Evolutionary conservation across 2,113 vertebrate genomes (phyloP).

Genomic region (Lipophrys pholis): DNA sequence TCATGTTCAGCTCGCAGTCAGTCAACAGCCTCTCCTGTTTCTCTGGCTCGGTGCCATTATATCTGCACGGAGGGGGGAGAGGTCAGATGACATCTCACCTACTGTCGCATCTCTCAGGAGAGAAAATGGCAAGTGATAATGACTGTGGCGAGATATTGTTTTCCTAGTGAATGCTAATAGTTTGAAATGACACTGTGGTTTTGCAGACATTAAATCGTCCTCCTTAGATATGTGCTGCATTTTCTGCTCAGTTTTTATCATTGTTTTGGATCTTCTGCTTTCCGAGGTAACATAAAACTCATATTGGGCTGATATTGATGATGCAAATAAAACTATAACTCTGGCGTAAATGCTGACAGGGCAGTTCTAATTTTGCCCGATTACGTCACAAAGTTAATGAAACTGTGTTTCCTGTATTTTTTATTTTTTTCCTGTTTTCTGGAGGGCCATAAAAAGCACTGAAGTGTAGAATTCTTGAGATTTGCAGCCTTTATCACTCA

Average conservation of each 20-base stretch:
- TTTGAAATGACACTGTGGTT: not conserved
- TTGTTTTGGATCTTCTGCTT: not conserved
- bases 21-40: slow-evolving; percentile 63
- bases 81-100: slow-evolving; percentile 70
- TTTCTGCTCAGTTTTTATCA: not conserved
- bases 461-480: slow-evolving; percentile 59
- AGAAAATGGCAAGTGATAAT: slow-evolving; percentile 42
- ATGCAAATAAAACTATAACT: slow-evolving; percentile 36
- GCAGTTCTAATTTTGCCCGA: slow-evolving; percentile 44
- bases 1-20: slow-evolving; percentile 65
- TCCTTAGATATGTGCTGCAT: no score
- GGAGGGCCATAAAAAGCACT: slow-evolving; percentile 38
- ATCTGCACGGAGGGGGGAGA: slow-evolving; percentile 46
- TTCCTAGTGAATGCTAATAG: slow-evolving; percentile 15
- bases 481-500: slow-evolving; percentile 65
- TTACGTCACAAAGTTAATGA: slow-evolving; percentile 30
- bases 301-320: slow-evolving; percentile 12
- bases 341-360: slow-evolving; percentile 40
- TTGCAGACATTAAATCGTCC: no score
- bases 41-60: slow-evolving; percentile 59
- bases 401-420: slow-evolving; percentile 20
- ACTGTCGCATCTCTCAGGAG: slow-evolving; percentile 39
- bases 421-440: slow-evolving; percentile 15
- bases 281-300: not conserved
- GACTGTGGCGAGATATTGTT: slow-evolving; percentile 9